Percentiles rank a stretch among this genome's conserved stretches.
These are phyloP conservation scores for Philereme vetulata DNA, from an alignment of 2,888 invertebrate species.

Conservation along the genomic window DNA sequence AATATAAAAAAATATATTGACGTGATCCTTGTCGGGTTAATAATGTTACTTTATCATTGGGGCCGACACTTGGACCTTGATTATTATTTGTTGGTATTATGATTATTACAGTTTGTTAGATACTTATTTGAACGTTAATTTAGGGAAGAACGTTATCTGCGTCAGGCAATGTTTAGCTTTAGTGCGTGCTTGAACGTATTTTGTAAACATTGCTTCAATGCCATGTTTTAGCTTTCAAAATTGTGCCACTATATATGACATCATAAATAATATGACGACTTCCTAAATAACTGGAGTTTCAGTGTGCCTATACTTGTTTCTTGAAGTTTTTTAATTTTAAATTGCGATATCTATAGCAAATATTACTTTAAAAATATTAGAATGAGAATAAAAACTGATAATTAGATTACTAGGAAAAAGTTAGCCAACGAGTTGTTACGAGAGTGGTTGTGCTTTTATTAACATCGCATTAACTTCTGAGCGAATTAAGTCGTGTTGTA, in stretches of 20 bases:
- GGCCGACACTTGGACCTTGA: slow-evolving; percentile 2
- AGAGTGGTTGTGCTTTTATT: too few species aligned
- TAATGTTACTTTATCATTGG: not conserved
- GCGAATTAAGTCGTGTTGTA: too few species aligned
- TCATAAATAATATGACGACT: slow-evolving; percentile 2
- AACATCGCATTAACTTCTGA: too few species aligned
- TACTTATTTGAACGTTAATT: too few species aligned
- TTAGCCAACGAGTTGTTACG: too few species aligned
- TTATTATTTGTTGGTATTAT: slow-evolving; percentile 25
- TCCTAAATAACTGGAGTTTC: not conserved
- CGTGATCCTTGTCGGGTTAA: not conserved
- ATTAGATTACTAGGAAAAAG: too few species aligned
- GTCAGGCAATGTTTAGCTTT: slow-evolving; percentile 45
- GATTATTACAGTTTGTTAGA: slow-evolving; percentile 27
- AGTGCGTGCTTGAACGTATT: slow-evolving; percentile 58
- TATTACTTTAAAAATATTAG: too few species aligned
- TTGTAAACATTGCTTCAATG: slow-evolving; percentile 56
- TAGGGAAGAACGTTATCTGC: slow-evolving; percentile 34
- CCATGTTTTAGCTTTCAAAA: slow-evolving; percentile 45
- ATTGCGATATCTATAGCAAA: too few species aligned
- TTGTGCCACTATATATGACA: slow-evolving; percentile 43
- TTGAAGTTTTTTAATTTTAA: too few species aligned
- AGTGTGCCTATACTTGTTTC: too few species aligned
- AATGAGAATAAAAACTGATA: too few species aligned
- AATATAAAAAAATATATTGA: not conserved